Conservation (phyloP, 2,797 vertebrate species). For the Arremon brunneinucha region DNA sequence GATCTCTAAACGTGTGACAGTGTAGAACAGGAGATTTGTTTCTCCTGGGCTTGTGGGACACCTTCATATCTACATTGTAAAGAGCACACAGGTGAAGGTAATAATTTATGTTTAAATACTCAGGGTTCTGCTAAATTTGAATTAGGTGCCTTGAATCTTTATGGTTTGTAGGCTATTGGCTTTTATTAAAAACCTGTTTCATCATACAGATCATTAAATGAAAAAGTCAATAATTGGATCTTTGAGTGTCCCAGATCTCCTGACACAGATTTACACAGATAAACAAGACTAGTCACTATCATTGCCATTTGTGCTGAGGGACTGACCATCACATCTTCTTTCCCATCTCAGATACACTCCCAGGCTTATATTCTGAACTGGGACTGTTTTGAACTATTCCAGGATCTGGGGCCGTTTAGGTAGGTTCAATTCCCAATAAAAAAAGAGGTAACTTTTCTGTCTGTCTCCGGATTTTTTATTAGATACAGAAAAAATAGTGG, state of each 20-base stretch:
- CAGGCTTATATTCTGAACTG: not conserved
- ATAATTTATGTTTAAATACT: not conserved
- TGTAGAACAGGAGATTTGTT: not conserved
- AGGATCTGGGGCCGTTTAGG: not conserved
- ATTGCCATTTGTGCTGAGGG: not conserved
- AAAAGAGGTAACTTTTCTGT: not conserved
- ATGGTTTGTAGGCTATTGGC: not conserved
- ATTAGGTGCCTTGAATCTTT: not conserved
- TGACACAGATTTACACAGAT: not conserved
- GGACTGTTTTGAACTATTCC: not conserved
- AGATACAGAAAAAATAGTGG: not conserved
- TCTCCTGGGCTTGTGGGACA: not conserved
- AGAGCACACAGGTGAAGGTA: not conserved
- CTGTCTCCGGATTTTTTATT: not conserved
- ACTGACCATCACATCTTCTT: not conserved
- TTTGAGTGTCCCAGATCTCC: not conserved
- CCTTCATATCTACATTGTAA: not conserved
- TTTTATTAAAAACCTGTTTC: not conserved
- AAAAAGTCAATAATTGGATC: not conserved
- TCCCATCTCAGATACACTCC: not conserved
- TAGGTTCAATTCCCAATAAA: not conserved
- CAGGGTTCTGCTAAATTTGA: not conserved
- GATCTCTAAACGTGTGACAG: not conserved
- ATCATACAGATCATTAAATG: not conserved
- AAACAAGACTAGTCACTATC: not conserved